A percentile compares a stretch with the other conserved stretches of the same genome.
Evolutionary conservation across 2,113 vertebrate species (phyloP).

Genomic region (Philantomba maxwellii): DNA sequence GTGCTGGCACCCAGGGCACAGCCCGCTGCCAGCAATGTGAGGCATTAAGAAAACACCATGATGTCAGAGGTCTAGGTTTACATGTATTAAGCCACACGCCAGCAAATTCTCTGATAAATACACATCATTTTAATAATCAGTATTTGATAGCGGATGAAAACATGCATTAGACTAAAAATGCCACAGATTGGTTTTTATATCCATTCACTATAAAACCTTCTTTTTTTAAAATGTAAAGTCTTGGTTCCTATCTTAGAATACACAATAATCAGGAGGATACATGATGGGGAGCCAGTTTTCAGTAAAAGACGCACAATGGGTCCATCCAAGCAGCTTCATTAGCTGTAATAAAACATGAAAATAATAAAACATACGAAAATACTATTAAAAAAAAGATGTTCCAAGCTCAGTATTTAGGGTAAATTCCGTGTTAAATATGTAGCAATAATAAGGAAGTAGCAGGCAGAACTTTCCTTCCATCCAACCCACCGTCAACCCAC

Average conservation of each 20-base stretch:
- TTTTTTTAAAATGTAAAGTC: slow-evolving; percentile 62
- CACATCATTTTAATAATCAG: slow-evolving; percentile 76
- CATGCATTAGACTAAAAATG: slow-evolving; percentile 81
- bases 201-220: slow-evolving; percentile 76
- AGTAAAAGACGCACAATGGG: slow-evolving; percentile 90
- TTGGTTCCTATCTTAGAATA: slow-evolving; percentile 84
- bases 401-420: background rate
- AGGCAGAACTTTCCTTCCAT: background rate
- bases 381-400: background rate
- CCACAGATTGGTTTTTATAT: slow-evolving; percentile 72
- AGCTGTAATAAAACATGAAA: slow-evolving; percentile 77
- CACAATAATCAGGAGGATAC: slow-evolving; percentile 93
- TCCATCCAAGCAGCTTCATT: slow-evolving; percentile 95
- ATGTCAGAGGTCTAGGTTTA: slow-evolving; percentile 65
- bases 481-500: background rate
- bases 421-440: background rate
- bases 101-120: slow-evolving; percentile 81
- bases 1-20: slow-evolving; percentile 67
- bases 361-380: slow-evolving; percentile 41
- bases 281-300: slow-evolving; percentile 97
- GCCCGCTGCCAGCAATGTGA: slow-evolving; percentile 74
- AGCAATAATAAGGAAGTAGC: background rate
- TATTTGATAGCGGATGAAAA: slow-evolving; percentile 76
- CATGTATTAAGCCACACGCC: slow-evolving; percentile 78
- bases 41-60: slow-evolving; percentile 67